Conservation (phyloP, 2,113 vertebrate species). For the Dissostichus mawsoni region DNA sequence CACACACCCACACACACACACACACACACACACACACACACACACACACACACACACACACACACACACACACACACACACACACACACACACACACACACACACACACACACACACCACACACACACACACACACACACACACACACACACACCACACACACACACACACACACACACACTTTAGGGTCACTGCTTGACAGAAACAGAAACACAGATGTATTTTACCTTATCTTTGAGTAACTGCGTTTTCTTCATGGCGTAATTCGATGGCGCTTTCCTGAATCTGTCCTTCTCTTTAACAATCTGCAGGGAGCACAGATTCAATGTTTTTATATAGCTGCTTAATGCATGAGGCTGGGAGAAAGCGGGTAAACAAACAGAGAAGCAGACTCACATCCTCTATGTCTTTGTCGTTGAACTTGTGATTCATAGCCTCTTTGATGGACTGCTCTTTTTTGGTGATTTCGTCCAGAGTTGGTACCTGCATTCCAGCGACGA, state of each 20-base stretch:
- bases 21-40: too few relatives aligned
- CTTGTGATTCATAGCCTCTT: slow-evolving; percentile 98
- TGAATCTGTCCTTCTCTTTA: slow-evolving; percentile 97
- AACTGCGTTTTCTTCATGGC: slow-evolving; percentile 99
- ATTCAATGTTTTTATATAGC: background rate
- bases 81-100: slow-evolving; percentile 13
- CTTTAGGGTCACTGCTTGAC: too few relatives aligned
- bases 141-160: too few relatives aligned
- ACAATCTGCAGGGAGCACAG: slow-evolving; percentile 88
- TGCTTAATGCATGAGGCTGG: too few relatives aligned
- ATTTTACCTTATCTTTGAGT: slow-evolving; percentile 98
- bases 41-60: slow-evolving; percentile 29
- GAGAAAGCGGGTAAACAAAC: background rate
- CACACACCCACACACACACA: too few relatives aligned
- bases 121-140: too few relatives aligned
- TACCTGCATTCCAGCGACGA: too few relatives aligned
- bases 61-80: slow-evolving; percentile 4
- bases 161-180: too few relatives aligned
- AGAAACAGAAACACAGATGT: too few relatives aligned
- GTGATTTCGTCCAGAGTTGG: too few relatives aligned
- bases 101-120: slow-evolving; percentile 38
- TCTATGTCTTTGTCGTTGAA: slow-evolving; percentile 99
- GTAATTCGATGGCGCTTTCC: slow-evolving; percentile 97
- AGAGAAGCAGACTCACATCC: slow-evolving; percentile 90
- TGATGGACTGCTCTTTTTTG: too few relatives aligned